phyloP scores from a whole-genome alignment of 2,113 vertebrate genomes.

The Serilophus lunatus region DNA sequence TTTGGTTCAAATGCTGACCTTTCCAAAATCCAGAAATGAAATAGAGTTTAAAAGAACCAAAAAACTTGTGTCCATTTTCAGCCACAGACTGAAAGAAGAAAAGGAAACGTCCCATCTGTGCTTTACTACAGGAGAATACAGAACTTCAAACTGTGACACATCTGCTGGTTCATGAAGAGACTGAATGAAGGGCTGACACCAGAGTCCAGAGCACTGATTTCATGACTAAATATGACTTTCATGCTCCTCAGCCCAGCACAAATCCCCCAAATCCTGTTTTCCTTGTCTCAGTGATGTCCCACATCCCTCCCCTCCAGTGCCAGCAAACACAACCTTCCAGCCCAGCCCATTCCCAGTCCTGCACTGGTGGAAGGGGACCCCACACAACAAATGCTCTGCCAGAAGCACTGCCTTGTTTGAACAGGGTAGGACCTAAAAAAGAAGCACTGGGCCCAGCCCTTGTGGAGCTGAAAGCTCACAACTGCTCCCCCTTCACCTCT shows the following conservation, averaged over 20 bases:
- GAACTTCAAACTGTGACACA: background rate
- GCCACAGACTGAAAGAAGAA: background rate
- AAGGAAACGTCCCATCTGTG: background rate
- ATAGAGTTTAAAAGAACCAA: background rate
- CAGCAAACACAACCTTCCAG: background rate
- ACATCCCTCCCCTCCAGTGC: background rate
- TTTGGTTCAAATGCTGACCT: background rate
- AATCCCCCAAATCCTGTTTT: background rate
- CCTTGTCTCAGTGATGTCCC: background rate
- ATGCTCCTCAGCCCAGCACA: background rate
- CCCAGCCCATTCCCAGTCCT: background rate
- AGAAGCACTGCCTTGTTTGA: background rate
- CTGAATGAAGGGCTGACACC: background rate
- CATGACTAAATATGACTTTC: background rate
- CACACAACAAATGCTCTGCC: background rate
- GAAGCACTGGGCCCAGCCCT: background rate
- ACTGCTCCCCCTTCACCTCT: background rate
- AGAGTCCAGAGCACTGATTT: background rate
- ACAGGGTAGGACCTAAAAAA: background rate
- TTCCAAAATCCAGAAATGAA: background rate
- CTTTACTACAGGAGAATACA: background rate
- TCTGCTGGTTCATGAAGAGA: background rate
- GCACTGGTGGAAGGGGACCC: background rate
- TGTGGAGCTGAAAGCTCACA: background rate
- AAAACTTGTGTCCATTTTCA: background rate